These are phyloP conservation scores for Athalia circularis DNA, from an alignment of 2,888 invertebrate species.

Conservation along the genomic window DNA sequence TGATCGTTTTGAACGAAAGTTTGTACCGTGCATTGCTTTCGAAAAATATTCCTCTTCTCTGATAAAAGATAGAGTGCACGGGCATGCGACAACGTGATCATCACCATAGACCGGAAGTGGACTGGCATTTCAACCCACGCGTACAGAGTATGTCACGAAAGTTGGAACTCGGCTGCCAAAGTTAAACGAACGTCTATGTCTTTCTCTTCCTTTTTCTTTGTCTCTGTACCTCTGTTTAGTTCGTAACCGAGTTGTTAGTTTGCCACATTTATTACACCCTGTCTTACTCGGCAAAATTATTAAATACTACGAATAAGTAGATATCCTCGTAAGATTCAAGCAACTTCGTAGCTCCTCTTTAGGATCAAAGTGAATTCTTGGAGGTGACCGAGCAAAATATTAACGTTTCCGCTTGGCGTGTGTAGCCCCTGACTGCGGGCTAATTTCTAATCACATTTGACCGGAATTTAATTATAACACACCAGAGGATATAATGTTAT, in stretches of 20 bases:
- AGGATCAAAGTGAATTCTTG: constrained; percentile 38
- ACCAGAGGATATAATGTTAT: constrained; percentile 16
- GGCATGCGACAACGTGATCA: constrained; percentile 15
- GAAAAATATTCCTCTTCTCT: not conserved
- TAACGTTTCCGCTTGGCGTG: constrained; percentile 36
- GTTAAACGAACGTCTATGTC: constrained; percentile 64
- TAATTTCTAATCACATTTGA: constrained; percentile 36
- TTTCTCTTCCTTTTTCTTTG: constrained; percentile 2
- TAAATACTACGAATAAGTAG: constrained; percentile 60
- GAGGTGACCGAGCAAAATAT: constrained; percentile 36
- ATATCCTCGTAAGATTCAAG: constrained; percentile 49
- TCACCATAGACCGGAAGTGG: constrained; percentile 40
- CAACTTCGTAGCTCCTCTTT: constrained; percentile 18
- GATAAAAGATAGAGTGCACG: constrained; percentile 8
- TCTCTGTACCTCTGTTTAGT: not conserved
- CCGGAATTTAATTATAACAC: constrained; percentile 40
- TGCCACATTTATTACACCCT: constrained; percentile 34
- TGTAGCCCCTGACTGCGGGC: constrained; percentile 16
- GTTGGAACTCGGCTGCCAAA: constrained; percentile 63
- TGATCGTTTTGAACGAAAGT: not conserved
- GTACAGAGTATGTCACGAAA: constrained; percentile 59
- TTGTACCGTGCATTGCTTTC: not conserved
- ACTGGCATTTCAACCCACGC: constrained; percentile 38
- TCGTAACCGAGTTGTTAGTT: constrained; percentile 32
- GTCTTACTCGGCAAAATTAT: constrained; percentile 17